These are phyloP conservation scores for Diadophis punctatus DNA, from an alignment of 2,113 vertebrate species.

Conservation along the genomic window DNA sequence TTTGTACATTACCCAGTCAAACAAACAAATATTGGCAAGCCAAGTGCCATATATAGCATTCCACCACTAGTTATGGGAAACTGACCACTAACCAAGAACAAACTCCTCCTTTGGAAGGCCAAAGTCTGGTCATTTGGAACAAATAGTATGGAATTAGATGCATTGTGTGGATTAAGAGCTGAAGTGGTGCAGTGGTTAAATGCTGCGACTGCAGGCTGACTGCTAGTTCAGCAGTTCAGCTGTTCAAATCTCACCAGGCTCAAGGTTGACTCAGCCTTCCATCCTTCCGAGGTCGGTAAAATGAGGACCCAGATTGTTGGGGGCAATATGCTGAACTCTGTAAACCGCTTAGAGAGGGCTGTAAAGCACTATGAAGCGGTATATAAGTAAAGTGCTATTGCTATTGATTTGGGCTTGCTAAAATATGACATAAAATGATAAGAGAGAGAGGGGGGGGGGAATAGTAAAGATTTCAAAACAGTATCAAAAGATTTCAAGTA, in stretches of 20 bases:
- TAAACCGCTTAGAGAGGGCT: too few species aligned
- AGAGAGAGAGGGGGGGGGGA: too few species aligned
- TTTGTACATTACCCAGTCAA: neutral
- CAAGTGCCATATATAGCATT: neutral
- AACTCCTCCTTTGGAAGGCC: neutral
- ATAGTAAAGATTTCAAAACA: neutral
- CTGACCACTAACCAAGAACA: neutral
- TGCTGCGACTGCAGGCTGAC: too few species aligned
- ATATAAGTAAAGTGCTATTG: too few species aligned
- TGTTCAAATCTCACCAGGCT: too few species aligned
- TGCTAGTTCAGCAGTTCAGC: too few species aligned
- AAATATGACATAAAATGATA: neutral
- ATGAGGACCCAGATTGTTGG: too few species aligned
- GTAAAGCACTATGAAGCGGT: too few species aligned
- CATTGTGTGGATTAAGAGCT: neutral
- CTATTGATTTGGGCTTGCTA: neutral
- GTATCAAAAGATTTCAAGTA: neutral
- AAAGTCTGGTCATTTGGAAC: neutral
- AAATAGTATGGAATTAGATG: neutral
- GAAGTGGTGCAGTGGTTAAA: too few species aligned
- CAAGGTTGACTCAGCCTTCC: too few species aligned
- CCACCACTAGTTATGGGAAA: neutral
- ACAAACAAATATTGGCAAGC: neutral
- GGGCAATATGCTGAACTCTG: too few species aligned
- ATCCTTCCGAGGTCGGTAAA: too few species aligned